A percentile compares a stretch with the other conserved stretches of the same genome.
Evolutionary conservation across 2,888 invertebrate species (phyloP).

Genomic region (Tryphoninae sp.): DNA sequence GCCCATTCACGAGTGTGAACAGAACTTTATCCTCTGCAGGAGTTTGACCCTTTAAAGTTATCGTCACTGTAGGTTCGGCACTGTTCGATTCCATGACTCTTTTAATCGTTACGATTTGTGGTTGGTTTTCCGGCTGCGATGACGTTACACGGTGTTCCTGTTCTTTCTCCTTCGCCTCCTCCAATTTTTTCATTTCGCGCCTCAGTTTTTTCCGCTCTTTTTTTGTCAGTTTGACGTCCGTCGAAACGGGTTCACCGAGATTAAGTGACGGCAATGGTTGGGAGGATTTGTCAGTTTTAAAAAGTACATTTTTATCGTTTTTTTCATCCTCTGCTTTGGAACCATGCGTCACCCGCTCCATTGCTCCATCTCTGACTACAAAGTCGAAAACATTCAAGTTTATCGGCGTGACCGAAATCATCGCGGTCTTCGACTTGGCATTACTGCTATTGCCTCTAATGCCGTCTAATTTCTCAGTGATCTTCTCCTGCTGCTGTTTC

Average conservation of each 20-base stretch:
- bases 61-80: conserved; percentile 88
- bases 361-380: conserved; percentile 39
- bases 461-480: conserved; percentile 20
- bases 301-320: conserved; percentile 33
- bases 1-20: conserved; percentile 87
- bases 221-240: conserved; percentile 77
- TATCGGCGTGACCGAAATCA: conserved; percentile 45
- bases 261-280: conserved; percentile 14
- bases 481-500: conserved; percentile 65
- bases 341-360: conserved; percentile 18
- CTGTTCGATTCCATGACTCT: conserved; percentile 86
- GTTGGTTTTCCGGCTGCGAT: conserved; percentile 70
- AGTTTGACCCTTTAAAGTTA: conserved; percentile 88
- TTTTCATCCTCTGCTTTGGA: conserved; percentile 41
- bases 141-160: conserved; percentile 72
- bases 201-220: conserved; percentile 78
- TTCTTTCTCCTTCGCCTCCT: conserved; percentile 75
- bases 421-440: conserved; percentile 65
- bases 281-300: conserved; percentile 65
- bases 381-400: conserved; percentile 58
- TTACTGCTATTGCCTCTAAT: conserved; percentile 62
- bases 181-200: conserved; percentile 78
- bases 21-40: conserved; percentile 89
- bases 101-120: conserved; percentile 86
- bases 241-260: conserved; percentile 65